Evolutionary conservation across 2,797 vertebrate genomes (phyloP).

Genomic region (Sebastolobus alascanus): DNA sequence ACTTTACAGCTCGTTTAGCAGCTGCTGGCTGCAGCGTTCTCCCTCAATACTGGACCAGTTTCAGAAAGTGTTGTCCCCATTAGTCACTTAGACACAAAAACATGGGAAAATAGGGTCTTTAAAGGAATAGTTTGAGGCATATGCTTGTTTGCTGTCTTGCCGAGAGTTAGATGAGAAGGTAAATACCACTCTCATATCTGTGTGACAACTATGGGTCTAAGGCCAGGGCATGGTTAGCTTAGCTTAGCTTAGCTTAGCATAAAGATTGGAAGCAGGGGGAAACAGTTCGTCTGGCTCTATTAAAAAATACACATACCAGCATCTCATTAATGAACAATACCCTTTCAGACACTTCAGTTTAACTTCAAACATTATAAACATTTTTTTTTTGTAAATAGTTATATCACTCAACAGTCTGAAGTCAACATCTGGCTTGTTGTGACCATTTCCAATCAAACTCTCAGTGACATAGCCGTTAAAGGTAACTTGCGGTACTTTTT

Average conservation of each 20-base stretch:
- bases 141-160: too few relatives aligned
- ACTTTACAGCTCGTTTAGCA: too few relatives aligned
- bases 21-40: too few relatives aligned
- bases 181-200: not conserved
- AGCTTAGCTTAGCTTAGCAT: conserved; percentile 5
- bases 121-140: too few relatives aligned
- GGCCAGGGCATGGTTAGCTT: not conserved
- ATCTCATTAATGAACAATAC: not conserved
- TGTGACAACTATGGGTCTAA: not conserved
- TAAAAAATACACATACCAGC: not conserved
- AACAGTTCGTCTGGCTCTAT: not conserved
- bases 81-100: too few relatives aligned
- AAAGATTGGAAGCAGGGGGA: not conserved
- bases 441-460: not conserved
- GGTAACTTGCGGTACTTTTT: not conserved
- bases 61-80: too few relatives aligned
- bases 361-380: not conserved
- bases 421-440: not conserved
- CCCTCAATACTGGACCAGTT: too few relatives aligned
- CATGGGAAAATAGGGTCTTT: too few relatives aligned
- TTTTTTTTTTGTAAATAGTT: not conserved
- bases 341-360: not conserved
- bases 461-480: not conserved
- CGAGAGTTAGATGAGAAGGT: too few relatives aligned
- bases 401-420: not conserved